phyloP scores from a whole-genome alignment of 2,888 invertebrate species.

The Euphydryas editha region DNA sequence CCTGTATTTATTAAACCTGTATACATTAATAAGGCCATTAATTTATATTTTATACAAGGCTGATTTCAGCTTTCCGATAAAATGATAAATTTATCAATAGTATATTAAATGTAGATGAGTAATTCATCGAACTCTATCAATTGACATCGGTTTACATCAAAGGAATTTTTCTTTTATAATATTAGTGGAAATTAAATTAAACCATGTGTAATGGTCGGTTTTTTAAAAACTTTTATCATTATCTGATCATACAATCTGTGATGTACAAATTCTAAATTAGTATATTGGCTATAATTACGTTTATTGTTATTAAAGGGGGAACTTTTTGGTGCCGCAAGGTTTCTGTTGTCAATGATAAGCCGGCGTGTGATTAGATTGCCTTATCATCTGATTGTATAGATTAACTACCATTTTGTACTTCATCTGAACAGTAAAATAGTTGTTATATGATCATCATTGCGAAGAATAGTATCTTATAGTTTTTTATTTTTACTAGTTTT shows the following conservation, averaged over 20 bases:
- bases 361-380: slow-evolving; percentile 65
- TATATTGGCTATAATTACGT: slow-evolving; percentile 63
- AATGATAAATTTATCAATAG: background rate
- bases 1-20: slow-evolving; percentile 3
- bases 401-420: slow-evolving; percentile 77
- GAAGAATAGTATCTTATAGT: background rate
- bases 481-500: background rate
- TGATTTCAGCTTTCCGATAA: slow-evolving; percentile 22
- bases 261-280: slow-evolving; percentile 48
- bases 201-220: slow-evolving; percentile 16
- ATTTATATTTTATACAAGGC: slow-evolving; percentile 21
- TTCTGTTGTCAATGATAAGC: slow-evolving; percentile 58
- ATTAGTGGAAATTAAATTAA: slow-evolving; percentile 32
- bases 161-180: slow-evolving; percentile 20
- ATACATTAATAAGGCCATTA: slow-evolving; percentile 27
- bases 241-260: slow-evolving; percentile 44
- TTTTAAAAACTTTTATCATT: slow-evolving; percentile 30
- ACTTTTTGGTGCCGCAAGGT: slow-evolving; percentile 66
- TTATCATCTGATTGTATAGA: slow-evolving; percentile 74
- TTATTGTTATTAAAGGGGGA: slow-evolving; percentile 63
- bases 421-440: slow-evolving; percentile 31
- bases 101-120: slow-evolving; percentile 2
- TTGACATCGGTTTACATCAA: slow-evolving; percentile 40
- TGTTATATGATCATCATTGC: slow-evolving; percentile 19
- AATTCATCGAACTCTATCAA: slow-evolving; percentile 22